phyloP scores from a whole-genome alignment of 2,113 vertebrate species.

The Psittacula cyanocephala region DNA sequence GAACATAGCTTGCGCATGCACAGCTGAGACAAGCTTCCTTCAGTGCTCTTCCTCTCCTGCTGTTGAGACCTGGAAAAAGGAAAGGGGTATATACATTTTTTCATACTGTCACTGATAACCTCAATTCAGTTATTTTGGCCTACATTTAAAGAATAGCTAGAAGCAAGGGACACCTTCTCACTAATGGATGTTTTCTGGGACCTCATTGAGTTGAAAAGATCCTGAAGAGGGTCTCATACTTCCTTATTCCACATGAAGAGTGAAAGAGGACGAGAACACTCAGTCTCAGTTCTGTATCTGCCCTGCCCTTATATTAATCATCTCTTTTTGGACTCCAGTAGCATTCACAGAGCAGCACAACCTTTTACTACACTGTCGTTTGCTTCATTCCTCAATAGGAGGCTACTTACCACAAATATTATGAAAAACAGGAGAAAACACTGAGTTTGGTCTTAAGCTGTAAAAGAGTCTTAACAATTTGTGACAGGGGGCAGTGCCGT shows the following conservation, averaged over 20 bases:
- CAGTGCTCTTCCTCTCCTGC: not conserved
- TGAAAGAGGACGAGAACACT: not conserved
- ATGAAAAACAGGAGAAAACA: not conserved
- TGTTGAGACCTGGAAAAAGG: not conserved
- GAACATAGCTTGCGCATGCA: not conserved
- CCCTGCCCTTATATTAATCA: not conserved
- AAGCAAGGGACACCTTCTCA: not conserved
- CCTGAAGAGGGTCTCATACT: not conserved
- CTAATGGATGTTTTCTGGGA: not conserved
- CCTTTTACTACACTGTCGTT: not conserved
- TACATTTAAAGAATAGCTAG: not conserved
- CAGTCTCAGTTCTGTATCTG: not conserved
- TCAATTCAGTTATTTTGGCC: not conserved
- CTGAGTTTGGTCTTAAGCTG: not conserved
- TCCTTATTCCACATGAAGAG: not conserved
- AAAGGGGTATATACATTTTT: not conserved
- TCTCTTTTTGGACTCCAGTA: not conserved
- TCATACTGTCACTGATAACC: not conserved
- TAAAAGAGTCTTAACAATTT: not conserved
- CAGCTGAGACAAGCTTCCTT: not conserved
- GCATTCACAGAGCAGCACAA: not conserved
- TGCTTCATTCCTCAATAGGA: not conserved
- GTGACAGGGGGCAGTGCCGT: not conserved
- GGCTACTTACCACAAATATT: not conserved
- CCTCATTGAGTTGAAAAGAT: not conserved